Evolutionary conservation across 30 jellyfish, hydroid and myxozoan species (phyloP).

Genomic region (Turritopsis rubra): DNA sequence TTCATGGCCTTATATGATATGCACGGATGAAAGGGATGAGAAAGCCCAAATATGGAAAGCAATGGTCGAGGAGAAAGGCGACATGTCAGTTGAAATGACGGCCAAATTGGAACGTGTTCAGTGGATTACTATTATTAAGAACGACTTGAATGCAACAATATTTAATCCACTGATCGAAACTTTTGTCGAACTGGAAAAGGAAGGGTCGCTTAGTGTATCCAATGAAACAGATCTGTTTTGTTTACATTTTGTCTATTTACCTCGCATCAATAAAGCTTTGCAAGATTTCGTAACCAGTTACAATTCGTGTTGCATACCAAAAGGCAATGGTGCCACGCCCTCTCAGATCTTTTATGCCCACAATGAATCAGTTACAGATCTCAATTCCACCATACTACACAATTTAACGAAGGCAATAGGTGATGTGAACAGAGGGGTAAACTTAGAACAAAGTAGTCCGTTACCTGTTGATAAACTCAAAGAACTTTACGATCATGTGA

Average conservation of each 20-base stretch:
- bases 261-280: conserved; percentile 29
- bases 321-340: conserved; percentile 39
- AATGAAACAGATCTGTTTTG: conserved; percentile 38
- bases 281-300: conserved; percentile 26
- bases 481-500: conserved; percentile 26
- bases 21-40: conserved; percentile 35
- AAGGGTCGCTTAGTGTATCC: conserved; percentile 26
- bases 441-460: conserved; percentile 1
- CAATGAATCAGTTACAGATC: conserved; percentile 13
- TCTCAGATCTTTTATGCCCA: conserved; percentile 37
- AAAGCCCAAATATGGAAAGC: conserved; percentile 23
- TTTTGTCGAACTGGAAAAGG: conserved; percentile 25
- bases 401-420: conserved; percentile 9
- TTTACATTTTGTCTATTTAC: conserved; percentile 37
- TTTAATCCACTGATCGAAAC: conserved; percentile 23
- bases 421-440: neutral
- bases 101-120: conserved; percentile 40
- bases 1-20: conserved; percentile 27
- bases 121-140: conserved; percentile 34
- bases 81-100: conserved; percentile 30
- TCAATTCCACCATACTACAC: conserved; percentile 11
- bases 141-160: conserved; percentile 27
- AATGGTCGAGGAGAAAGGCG: conserved; percentile 33
- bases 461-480: conserved; percentile 16
- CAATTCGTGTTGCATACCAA: conserved; percentile 30